These are phyloP conservation scores for Prinia subflava DNA, from an alignment of 2,113 vertebrate species.

Conservation along the genomic window DNA sequence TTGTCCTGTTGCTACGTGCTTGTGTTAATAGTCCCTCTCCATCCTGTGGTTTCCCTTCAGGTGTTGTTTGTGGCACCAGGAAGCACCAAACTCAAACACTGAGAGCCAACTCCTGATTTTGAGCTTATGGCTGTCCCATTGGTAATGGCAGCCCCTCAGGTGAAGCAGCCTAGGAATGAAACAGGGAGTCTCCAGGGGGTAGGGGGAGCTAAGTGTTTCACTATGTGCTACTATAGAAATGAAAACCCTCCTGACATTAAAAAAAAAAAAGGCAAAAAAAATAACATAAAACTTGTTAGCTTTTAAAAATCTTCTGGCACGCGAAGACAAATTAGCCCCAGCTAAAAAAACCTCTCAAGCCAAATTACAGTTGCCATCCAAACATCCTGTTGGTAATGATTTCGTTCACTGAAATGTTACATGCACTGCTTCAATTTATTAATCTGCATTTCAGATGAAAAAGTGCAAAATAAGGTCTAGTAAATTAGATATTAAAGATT, in stretches of 20 bases:
- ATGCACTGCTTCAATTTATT: slow-evolving; percentile 10
- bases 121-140: not conserved
- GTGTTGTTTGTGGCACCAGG: not conserved
- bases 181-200: not conserved
- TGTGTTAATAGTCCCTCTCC: not conserved
- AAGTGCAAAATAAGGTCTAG: slow-evolving; percentile 50
- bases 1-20: not conserved
- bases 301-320: not conserved
- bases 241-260: not conserved
- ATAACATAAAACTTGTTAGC: not conserved
- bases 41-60: not conserved
- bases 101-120: not conserved
- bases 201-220: not conserved
- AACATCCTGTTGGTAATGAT: slow-evolving; percentile 24
- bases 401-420: slow-evolving; percentile 31
- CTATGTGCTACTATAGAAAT: not conserved
- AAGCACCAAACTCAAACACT: not conserved
- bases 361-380: not conserved
- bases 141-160: not conserved
- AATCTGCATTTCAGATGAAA: slow-evolving; percentile 62
- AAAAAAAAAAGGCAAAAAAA: not conserved
- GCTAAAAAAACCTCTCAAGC: not conserved
- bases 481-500: slow-evolving; percentile 66
- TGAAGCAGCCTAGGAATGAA: not conserved
- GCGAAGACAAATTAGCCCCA: not conserved